Evolutionary conservation across 2,113 vertebrate genomes (phyloP).

Genomic region (Cervus canadensis): DNA sequence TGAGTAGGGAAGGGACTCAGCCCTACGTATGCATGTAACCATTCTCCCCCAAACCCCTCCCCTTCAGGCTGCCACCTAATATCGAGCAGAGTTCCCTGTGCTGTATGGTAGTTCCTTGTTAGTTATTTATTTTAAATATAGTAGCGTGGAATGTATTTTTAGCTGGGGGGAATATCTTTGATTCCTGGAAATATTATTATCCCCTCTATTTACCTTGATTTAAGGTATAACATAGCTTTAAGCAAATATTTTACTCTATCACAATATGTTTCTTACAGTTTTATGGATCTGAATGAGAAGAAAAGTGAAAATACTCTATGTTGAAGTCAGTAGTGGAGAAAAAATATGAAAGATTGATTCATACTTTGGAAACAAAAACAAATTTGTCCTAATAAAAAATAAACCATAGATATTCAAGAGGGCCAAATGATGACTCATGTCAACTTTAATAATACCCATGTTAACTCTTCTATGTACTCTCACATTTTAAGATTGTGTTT

Average conservation of each 20-base stretch:
- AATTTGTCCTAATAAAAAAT: slow-evolving; percentile 60
- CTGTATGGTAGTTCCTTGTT: neutral
- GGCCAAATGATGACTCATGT: neutral
- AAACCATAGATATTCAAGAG: slow-evolving; percentile 50
- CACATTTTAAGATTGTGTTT: neutral
- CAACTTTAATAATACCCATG: slow-evolving; percentile 17
- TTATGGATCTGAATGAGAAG: neutral
- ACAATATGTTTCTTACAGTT: neutral
- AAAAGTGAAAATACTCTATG: slow-evolving; percentile 5
- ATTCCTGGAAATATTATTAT: neutral
- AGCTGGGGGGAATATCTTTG: slow-evolving; percentile 10
- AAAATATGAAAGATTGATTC: slow-evolving; percentile 24
- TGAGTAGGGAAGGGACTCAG: neutral
- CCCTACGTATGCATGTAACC: neutral
- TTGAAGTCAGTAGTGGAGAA: neutral
- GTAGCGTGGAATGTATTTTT: neutral
- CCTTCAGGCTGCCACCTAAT: neutral
- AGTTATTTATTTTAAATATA: neutral
- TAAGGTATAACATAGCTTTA: neutral
- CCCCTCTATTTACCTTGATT: neutral
- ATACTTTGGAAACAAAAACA: slow-evolving; percentile 39
- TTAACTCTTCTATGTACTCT: slow-evolving; percentile 1
- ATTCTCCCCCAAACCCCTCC: neutral
- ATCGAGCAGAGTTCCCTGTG: neutral
- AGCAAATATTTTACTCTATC: slow-evolving; percentile 25